Evolutionary conservation across 2,888 invertebrate genomes (phyloP), one percentile per base, ranked within the genome.

Genomic region (Gasteruption jaculator): DNA sequence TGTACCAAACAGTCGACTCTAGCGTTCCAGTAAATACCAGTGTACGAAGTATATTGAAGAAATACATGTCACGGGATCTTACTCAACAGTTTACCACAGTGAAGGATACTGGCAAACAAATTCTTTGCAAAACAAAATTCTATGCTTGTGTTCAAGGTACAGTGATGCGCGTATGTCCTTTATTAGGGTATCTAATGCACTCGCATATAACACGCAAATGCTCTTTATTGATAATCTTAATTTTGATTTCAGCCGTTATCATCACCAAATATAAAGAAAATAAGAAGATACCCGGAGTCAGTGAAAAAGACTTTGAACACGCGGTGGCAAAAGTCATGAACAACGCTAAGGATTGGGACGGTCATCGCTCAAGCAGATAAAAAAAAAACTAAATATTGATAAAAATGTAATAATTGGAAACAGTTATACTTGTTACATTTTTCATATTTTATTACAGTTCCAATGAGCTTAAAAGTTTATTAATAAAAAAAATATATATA

Each of bases 91-190:
- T 31, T 14, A 31, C 31, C 6, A 31, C 31, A 4, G 31, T 31
- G 15, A 31, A 31, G 15, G 15, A 31, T 5, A 31, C 15, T 11
- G 31, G 15, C 8, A 31, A 31, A 31, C 31, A 14, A 6, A 14
- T 31, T 14, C 31, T 31, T 11, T 31, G 31, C 31, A 31, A 31
- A 20, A 19, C 31, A 12, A 31, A 14, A 31, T 31, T 31, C 15
- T 31, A 31, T 15, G 8, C 31, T n/a, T 31, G 31, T 31, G 31
- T 31, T 31, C 31, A 31, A 31, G 31, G 31, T 31, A 31, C 31
- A 5, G 19, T 14, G 3, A n/a, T 6, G 19, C 5, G 15, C n/a
- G n/a, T 14, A 31, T 15, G 12, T 31, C 6, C 15, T n/a, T n/a
- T n/a, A n/a, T n/a, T n/a, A n/a, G n/a, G n/a, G n/a, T n/a, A n/a